Base-by-base conservation (phyloP, 2,113 vertebrate species). In the Seriola rivoliana region DNA sequence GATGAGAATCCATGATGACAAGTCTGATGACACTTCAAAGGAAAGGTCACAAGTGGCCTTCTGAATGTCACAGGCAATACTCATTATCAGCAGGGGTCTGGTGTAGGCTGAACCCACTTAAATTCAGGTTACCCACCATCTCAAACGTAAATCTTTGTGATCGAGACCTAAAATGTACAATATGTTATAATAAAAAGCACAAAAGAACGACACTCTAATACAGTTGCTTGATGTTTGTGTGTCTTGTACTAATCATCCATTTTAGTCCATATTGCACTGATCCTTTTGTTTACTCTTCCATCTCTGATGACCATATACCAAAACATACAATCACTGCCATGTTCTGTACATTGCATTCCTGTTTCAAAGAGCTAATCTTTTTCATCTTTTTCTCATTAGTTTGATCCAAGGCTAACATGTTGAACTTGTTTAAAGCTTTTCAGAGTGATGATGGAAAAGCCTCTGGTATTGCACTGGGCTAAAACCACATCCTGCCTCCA, bases 371-470 rank as follows among this genome's bases (percentile, higher is more conserved):
- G 62, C 79, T 82, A 79, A 84, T 85, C 73, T 80, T 79, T 60
- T 57, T 86, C 86, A 82, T 81, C 73, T 82, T 89, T 75, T 86
- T 68, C 75, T 82, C 84, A 83, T 90, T 87, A 85, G 84, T 65
- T 79, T 88, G 63, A 88, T 88, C 82, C 76, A 76, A 79, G 76
- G 72, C 85, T 70, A 90, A 88, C 92, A 92, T 92, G 85, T 42
- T 90, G 90, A 90, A 91, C 85, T 90, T 88, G 89, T 93, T 91
- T 89, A 78, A 92, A 85, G 66, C 82, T 85, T 80, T 80, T 83
- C 59, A 71, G 60, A 86, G 82, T 75, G 69, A 86, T 73, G 80
- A 93, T 78, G 81, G 91, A 93, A 90, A 91, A 80, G 82, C 68
- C 80, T 85, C 75, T 79, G 60, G 84, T 75, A 78, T 48, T 80